These are phyloP conservation scores for Cololabis saira DNA, from an alignment of 2,113 vertebrate species.

Conservation along the genomic window DNA sequence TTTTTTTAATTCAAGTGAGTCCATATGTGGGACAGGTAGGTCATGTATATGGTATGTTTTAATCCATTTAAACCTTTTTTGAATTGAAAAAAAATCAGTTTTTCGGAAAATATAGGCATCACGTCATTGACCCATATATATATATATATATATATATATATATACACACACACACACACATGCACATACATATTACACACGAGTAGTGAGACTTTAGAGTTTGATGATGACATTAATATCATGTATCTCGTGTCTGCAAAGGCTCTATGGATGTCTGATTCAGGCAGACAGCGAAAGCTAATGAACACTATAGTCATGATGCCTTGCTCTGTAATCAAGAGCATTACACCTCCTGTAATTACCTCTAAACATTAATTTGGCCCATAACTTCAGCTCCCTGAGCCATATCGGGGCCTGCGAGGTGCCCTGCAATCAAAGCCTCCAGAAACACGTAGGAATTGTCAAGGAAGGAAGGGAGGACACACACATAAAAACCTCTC, in stretches of 20 bases:
- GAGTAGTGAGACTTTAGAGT: neutral
- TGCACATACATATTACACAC: too few relatives aligned
- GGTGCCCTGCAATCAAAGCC: conserved; percentile 6
- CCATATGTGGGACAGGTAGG: too few relatives aligned
- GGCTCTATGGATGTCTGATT: conserved; percentile 45
- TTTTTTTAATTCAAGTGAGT: too few relatives aligned
- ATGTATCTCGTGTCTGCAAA: neutral
- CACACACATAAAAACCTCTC: neutral
- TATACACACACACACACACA: too few relatives aligned
- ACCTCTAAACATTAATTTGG: conserved; percentile 70
- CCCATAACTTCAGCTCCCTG: conserved; percentile 55
- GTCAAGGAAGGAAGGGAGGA: neutral
- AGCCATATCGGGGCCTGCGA: conserved; percentile 20
- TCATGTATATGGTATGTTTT: too few relatives aligned
- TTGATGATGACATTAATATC: neutral
- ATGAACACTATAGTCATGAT: conserved; percentile 59
- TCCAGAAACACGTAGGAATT: conserved; percentile 3
- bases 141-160: too few relatives aligned
- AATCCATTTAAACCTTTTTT: too few relatives aligned
- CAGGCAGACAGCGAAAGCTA: conserved; percentile 60
- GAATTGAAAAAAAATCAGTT: too few relatives aligned
- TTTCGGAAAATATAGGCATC: too few relatives aligned
- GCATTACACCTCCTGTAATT: conserved; percentile 59
- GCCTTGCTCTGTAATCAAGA: conserved; percentile 65
- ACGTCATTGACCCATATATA: too few relatives aligned